Evolutionary conservation across 2,113 vertebrate genomes (phyloP), one percentile per base, ranked within the genome.

Genomic region (Alethe castanea): DNA sequence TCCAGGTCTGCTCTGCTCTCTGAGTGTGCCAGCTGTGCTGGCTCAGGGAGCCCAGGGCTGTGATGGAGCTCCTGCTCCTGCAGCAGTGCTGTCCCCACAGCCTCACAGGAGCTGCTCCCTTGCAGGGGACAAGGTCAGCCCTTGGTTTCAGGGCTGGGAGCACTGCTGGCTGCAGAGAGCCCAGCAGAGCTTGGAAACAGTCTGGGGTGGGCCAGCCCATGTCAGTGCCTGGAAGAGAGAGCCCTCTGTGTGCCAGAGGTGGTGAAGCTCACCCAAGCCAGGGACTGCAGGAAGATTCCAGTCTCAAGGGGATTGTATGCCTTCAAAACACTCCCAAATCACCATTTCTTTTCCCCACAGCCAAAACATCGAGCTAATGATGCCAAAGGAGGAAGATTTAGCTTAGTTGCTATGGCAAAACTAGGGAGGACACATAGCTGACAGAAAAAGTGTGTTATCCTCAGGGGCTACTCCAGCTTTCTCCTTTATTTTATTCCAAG

Each of bases 391-490:
- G 40, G 70, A 91, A 76, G 91, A 77, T 84, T 59, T 70, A 88
- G 52, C 33, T 54, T 72, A 70, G 94, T 93, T 96, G 90, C 92
- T 96, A 81, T 93, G 90, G 83, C 50, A 96, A 97, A 97, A 61
- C 62, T 83, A 31, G 45, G 85, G 59, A 85, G 60, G 74, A 62
- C 57, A 86, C 38, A 86, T 42, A 72, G 65, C 76, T 94, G 78
- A 67, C 76, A 62, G 13, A 54, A 45, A 57, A 92, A 79, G 18
- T 78, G 15, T 86, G 59, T 56, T 35, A 54, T 54, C 61, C 77
- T 84, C 35, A 33, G 33, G 1, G 14, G 52, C 52, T 62, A 7
- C 50, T 90, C 45, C 11, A 70, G 22, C 8, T 78, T 76, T 33
- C 29, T 45, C 36, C 54, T 33, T 6, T 45, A 24, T 11, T 33